Percentiles rank a stretch among this genome's conserved stretches.
Evolutionary conservation across 2,113 vertebrate species (phyloP).

Genomic region (Silurus meridionalis): DNA sequence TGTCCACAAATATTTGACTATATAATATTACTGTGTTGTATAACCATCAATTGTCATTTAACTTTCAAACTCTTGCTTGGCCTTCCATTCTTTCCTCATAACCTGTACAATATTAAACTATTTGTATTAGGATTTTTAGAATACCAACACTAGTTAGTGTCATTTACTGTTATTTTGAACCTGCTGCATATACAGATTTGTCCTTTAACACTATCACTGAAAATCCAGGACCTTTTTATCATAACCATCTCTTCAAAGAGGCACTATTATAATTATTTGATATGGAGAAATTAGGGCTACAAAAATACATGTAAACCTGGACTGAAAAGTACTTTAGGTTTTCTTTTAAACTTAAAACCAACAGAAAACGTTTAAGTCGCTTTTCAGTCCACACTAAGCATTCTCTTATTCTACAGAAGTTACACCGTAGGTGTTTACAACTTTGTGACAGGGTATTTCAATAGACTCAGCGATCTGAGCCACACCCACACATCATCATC

Average conservation of each 20-base stretch:
- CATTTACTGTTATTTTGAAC: neutral
- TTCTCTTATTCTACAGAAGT: conserved; percentile 24
- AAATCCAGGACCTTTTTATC: conserved; percentile 21
- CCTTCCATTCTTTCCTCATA: neutral
- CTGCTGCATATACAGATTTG: neutral
- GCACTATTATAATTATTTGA: conserved; percentile 10
- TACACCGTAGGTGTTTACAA: conserved; percentile 33
- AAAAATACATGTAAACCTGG: conserved; percentile 22
- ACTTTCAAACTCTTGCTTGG: neutral
- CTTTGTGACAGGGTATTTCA: conserved; percentile 5
- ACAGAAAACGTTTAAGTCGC: neutral
- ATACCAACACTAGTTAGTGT: conserved; percentile 12
- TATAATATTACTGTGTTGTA: neutral
- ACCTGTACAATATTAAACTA: conserved; percentile 28
- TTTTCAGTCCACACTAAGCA: conserved; percentile 12
- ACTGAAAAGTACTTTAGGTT: neutral
- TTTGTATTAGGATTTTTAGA: conserved; percentile 5
- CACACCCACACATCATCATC: conserved; percentile 6
- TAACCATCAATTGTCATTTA: neutral
- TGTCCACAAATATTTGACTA: neutral
- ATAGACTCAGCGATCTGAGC: conserved; percentile 23
- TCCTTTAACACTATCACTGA: conserved; percentile 16
- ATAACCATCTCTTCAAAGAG: neutral
- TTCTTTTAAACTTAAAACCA: neutral
- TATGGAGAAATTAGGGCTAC: neutral